These are phyloP conservation scores for Portunus trituberculatus DNA, from an alignment of 1,140 invertebrate genomes.

Conservation along the genomic window DNA sequence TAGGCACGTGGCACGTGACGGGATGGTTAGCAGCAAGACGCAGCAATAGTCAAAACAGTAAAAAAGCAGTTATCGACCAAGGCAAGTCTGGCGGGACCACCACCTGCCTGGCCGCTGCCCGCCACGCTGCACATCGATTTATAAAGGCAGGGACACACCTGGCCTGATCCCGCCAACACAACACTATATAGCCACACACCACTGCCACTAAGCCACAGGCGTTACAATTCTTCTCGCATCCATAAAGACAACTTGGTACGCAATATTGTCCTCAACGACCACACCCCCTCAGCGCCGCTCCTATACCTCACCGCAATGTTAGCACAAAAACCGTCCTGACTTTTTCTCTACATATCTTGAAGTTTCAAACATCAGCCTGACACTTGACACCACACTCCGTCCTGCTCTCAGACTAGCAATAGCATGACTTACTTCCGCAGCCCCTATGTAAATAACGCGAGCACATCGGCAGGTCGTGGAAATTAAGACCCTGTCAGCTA, in stretches of 20 bases:
- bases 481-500: background rate
- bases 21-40: background rate
- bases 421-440: background rate
- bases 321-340: background rate
- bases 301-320: background rate
- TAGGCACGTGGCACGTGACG: background rate
- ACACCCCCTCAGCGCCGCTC: background rate
- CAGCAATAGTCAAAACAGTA: background rate
- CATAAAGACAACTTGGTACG: background rate
- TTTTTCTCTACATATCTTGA: background rate
- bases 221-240: background rate
- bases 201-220: background rate
- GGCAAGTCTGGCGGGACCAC: background rate
- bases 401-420: background rate
- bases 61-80: background rate
- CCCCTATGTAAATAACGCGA: background rate
- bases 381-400: background rate
- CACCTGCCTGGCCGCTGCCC: constrained; percentile 13
- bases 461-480: background rate
- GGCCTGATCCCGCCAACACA: background rate
- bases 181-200: background rate
- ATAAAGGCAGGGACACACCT: background rate
- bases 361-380: background rate
- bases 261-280: background rate
- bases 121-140: background rate